Conservation (phyloP, 2,888 invertebrate species). For the Tiliacea citrago region DNA sequence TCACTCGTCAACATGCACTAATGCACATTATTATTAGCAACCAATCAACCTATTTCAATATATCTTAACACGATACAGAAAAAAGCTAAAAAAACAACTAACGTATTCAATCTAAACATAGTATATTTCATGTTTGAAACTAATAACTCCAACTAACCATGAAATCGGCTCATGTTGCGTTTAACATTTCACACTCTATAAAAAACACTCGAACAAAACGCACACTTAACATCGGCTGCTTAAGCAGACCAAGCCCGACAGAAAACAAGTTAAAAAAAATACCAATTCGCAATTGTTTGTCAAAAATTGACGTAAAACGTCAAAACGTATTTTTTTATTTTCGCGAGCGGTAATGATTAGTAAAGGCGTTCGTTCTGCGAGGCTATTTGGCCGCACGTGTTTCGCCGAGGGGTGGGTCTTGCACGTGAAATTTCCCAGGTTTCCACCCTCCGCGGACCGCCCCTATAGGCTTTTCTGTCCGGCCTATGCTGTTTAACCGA, state of each 20-base stretch:
- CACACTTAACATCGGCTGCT: constrained; percentile 81
- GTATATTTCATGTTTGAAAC: constrained; percentile 76
- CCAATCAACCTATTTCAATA: constrained; percentile 57
- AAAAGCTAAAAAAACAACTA: constrained; percentile 56
- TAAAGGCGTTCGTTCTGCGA: constrained; percentile 86
- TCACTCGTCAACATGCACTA: constrained; percentile 47
- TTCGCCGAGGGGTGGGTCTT: constrained; percentile 86
- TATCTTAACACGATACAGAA: constrained; percentile 58
- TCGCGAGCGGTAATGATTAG: constrained; percentile 87
- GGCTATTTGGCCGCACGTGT: constrained; percentile 89
- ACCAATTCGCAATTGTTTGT: constrained; percentile 48
- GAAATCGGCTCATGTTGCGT: constrained; percentile 87
- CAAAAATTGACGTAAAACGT: constrained; percentile 63
- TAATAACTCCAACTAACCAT: constrained; percentile 87
- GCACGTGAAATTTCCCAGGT: constrained; percentile 90
- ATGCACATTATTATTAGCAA: constrained; percentile 13
- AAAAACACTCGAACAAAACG: constrained; percentile 81
- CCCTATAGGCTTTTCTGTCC: constrained; percentile 91
- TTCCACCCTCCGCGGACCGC: constrained; percentile 90
- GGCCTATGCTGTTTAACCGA: constrained; percentile 90
- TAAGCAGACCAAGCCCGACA: constrained; percentile 50
- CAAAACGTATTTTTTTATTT: constrained; percentile 80
- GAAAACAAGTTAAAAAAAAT: constrained; percentile 57
- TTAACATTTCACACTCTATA: constrained; percentile 84
- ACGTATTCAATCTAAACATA: constrained; percentile 66